A percentile compares a stretch with the other conserved stretches of the same genome.
Conservation (phyloP, 2,888 invertebrate species). For the Apomyelois bistriatella region DNA sequence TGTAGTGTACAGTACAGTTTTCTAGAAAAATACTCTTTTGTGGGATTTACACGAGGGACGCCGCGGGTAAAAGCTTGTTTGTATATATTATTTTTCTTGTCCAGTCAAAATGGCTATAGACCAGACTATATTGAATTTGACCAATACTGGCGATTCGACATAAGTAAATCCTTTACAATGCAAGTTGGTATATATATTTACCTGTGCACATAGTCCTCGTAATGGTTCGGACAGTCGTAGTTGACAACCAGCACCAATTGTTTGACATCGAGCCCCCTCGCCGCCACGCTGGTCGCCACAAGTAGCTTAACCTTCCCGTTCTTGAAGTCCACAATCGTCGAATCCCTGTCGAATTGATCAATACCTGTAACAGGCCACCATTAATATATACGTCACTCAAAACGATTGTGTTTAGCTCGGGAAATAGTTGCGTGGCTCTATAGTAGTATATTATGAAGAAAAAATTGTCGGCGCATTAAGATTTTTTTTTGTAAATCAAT, state of each 20-base stretch:
- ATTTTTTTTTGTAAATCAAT: no score
- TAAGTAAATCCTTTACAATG: no score
- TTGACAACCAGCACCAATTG: constrained; percentile 98
- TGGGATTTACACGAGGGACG: no score
- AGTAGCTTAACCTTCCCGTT: constrained; percentile 94
- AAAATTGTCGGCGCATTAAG: not conserved
- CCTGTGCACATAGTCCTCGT: constrained; percentile 99
- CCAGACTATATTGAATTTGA: no score
- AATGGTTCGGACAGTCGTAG: constrained; percentile 99
- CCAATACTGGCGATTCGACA: no score
- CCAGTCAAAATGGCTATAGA: no score
- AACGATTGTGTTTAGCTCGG: constrained; percentile 23
- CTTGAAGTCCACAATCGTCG: constrained; percentile 98
- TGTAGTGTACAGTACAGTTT: no score
- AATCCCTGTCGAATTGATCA: constrained; percentile 99
- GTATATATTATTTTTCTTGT: no score
- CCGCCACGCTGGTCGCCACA: constrained; percentile 99
- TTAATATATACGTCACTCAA: constrained; percentile 59
- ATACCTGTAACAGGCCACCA: constrained; percentile 84
- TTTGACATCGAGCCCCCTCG: constrained; percentile 98
- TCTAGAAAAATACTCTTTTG: no score
- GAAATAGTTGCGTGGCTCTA: constrained; percentile 33
- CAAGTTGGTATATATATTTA: constrained; percentile 28
- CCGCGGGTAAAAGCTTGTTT: no score
- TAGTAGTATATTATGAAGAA: constrained; percentile 11